phyloP scores from a whole-genome alignment of 1,140 invertebrate species.

The Diorhabda elongata region DNA sequence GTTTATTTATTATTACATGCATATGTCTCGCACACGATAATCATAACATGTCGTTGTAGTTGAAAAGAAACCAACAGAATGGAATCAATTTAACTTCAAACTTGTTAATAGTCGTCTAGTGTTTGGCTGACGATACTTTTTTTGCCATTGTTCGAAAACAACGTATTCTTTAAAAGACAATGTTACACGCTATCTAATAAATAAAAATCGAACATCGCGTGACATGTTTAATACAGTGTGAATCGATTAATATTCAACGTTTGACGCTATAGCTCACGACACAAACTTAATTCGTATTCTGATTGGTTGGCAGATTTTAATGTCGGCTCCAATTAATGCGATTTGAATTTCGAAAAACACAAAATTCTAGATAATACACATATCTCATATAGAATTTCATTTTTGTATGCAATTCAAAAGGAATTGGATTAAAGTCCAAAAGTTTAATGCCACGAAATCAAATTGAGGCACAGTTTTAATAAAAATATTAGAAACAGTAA shows the following conservation, averaged over 20 bases:
- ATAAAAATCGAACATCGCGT: constrained; percentile 17
- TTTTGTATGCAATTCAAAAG: no score
- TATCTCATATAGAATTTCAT: no score
- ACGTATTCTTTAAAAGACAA: not conserved
- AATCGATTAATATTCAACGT: constrained; percentile 24
- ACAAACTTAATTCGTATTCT: not conserved
- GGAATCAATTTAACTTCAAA: not conserved
- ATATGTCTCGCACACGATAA: no score
- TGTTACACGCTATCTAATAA: constrained; percentile 11
- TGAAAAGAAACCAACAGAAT: no score
- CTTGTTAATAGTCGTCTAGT: constrained; percentile 4
- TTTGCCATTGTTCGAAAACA: constrained; percentile 14
- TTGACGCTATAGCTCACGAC: constrained; percentile 14
- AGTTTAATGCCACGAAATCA: no score
- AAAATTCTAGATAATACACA: no score
- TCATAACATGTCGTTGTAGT: no score
- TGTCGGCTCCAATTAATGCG: not conserved
- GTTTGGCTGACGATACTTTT: not conserved
- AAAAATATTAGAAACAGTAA: no score
- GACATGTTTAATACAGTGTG: constrained; percentile 17
- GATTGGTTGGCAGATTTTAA: constrained; percentile 11
- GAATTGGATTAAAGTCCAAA: no score
- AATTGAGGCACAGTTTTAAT: no score
- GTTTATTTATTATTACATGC: no score
- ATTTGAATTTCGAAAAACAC: constrained; percentile 6